Evolutionary conservation across 2,888 invertebrate genomes (phyloP).

Genomic region (Drosophila lacicola): DNA sequence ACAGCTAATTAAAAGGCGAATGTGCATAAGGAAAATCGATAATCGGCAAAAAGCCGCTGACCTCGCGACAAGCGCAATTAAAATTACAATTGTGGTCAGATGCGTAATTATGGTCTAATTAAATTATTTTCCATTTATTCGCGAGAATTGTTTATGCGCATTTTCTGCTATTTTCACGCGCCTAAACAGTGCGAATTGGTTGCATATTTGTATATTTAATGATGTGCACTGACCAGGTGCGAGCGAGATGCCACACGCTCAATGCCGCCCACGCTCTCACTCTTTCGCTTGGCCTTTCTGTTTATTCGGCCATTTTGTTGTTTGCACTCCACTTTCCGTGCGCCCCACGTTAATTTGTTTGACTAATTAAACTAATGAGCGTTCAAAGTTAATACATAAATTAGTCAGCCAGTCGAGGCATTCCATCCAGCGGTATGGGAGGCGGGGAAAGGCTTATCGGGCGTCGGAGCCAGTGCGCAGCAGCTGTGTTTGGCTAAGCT

Average conservation of each 20-base stretch:
- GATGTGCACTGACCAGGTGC: slow-evolving; percentile 46
- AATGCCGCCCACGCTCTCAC: slow-evolving; percentile 1
- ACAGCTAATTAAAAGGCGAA: slow-evolving; percentile 75
- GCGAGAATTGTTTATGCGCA: slow-evolving; percentile 31
- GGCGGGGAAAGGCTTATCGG: slow-evolving; percentile 2
- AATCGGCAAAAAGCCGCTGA: slow-evolving; percentile 57
- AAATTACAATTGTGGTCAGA: slow-evolving; percentile 77
- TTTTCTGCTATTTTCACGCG: slow-evolving; percentile 27
- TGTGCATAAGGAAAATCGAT: slow-evolving; percentile 48
- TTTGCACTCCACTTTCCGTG: slow-evolving; percentile 76
- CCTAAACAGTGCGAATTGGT: slow-evolving; percentile 38
- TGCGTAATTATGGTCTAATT: slow-evolving; percentile 82
- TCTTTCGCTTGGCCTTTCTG: slow-evolving; percentile 38
- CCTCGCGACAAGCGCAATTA: slow-evolving; percentile 72
- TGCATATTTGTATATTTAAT: slow-evolving; percentile 71
- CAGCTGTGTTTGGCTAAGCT: slow-evolving; percentile 38
- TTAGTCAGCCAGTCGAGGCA: slow-evolving; percentile 61
- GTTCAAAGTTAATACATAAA: slow-evolving; percentile 84
- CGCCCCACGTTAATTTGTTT: slow-evolving; percentile 83
- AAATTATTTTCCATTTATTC: slow-evolving; percentile 79
- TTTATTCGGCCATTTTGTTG: slow-evolving; percentile 78
- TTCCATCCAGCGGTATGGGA: not conserved
- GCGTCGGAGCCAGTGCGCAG: not conserved
- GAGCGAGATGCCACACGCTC: slow-evolving; percentile 43
- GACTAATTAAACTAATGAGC: slow-evolving; percentile 85